phyloP scores from a whole-genome alignment of 1,140 invertebrate species.

The Potamilus streckersoni region DNA sequence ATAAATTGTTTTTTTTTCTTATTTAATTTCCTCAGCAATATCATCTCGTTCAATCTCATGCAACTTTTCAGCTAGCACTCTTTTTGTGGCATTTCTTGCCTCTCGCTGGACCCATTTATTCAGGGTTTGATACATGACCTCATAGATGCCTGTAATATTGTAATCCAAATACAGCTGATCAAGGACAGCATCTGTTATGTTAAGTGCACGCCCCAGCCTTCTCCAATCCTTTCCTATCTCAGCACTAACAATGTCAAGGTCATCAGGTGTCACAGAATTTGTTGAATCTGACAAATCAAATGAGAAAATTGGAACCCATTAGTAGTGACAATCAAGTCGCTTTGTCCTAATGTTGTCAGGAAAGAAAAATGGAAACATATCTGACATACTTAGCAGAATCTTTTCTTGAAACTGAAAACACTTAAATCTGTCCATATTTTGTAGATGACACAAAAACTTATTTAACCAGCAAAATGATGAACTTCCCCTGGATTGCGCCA shows the following conservation, averaged over 20 bases:
- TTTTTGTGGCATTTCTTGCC: constrained; percentile 11
- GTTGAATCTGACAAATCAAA: too few species aligned
- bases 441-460: too few species aligned
- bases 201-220: constrained; percentile 13
- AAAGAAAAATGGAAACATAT: too few species aligned
- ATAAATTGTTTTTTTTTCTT: constrained; percentile 3
- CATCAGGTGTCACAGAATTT: background rate
- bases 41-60: constrained; percentile 24
- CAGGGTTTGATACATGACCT: constrained; percentile 29
- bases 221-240: constrained; percentile 25
- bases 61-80: constrained; percentile 11
- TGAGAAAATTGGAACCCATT: too few species aligned
- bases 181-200: constrained; percentile 19
- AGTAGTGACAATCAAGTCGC: too few species aligned
- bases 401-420: too few species aligned
- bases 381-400: too few species aligned
- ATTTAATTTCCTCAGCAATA: constrained; percentile 9
- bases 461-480: too few species aligned
- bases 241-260: constrained; percentile 18
- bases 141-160: constrained; percentile 14
- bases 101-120: constrained; percentile 13
- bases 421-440: too few species aligned
- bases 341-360: too few species aligned
- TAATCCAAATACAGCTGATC: constrained; percentile 26
- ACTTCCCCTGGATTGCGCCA: too few species aligned